Evolutionary conservation across 2,888 invertebrate genomes (phyloP), one percentile per base, ranked within the genome.

Genomic region (Troilus luridus): DNA sequence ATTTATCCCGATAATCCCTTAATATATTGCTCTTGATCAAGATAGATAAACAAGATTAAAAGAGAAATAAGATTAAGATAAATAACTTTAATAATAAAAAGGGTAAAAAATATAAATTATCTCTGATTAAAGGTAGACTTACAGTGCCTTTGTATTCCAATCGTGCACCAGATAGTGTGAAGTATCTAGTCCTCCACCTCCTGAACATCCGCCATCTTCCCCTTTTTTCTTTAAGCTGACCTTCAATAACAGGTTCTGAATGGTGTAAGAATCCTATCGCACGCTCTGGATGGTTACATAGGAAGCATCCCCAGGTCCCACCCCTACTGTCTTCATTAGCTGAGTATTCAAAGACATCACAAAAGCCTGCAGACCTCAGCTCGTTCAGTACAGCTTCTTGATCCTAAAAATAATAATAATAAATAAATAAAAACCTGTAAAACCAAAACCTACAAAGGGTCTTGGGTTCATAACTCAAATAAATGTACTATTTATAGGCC

Each of bases 161-260:
- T 94, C 98, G 97, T 1, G 98, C 98, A 0, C 98, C 98, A 60
- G 98, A 98, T 58, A 99, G 95, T 3, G 98, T 98, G 94, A 99
- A 99, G 94, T 98, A 98, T 92, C 98, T 95, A 10, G 98, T 98
- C 93, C 98, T 96, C 98, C 98, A 99, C 93, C 98, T 95, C 81
- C 98, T 95, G 94, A 99, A 98, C 92, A 99, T 95, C 93, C 98
- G 95, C 98, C 98, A 98, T 93, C 98, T 96, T 27, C 98, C 98
- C 94, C 98, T 98, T 94, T 98, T 98, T 95, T 98, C 98, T 94
- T 98, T 98, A 77, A 98, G 94, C 94, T 97, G 97, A 0, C 98
- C 98, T 94, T 98, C 98, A 93, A 98, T 98, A 93, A 98, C 97
- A 67, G 98, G 98, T 93, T 96, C 96, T 41, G 97, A 97, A 94